Conservation (phyloP, 2,888 invertebrate genomes). For the Linnaemya vulpina region DNA sequence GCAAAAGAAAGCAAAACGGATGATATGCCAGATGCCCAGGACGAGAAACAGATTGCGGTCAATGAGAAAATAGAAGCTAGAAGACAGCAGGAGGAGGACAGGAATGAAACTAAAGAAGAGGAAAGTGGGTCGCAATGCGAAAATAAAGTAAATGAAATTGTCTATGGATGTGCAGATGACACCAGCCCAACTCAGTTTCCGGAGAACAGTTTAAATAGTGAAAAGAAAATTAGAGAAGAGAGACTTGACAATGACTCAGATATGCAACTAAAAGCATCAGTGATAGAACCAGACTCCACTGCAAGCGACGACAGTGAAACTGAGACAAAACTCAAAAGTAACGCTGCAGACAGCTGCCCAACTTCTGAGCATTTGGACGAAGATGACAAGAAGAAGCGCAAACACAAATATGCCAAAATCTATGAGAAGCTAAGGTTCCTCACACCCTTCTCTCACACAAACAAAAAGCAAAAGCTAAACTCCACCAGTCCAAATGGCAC, state of each 20-base stretch:
- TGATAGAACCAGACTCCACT: background rate
- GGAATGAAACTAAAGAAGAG: background rate
- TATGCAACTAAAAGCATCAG: background rate
- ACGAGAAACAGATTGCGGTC: background rate
- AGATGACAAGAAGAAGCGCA: slow-evolving; percentile 77
- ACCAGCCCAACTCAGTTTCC: background rate
- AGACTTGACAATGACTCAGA: background rate
- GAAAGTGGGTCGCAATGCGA: background rate
- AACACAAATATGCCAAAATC: slow-evolving; percentile 79
- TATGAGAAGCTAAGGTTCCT: slow-evolving; percentile 81
- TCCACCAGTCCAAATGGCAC: slow-evolving; percentile 46
- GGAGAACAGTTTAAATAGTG: background rate
- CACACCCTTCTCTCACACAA: slow-evolving; percentile 74
- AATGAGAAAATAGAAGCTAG: background rate
- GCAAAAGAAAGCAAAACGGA: background rate
- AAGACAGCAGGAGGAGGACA: background rate
- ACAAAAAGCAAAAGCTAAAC: slow-evolving; percentile 72
- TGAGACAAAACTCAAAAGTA: background rate
- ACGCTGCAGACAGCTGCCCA: background rate
- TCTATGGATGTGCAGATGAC: background rate
- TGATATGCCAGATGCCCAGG: background rate
- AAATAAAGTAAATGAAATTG: background rate
- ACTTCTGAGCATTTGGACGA: slow-evolving; percentile 34
- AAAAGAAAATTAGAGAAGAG: background rate
- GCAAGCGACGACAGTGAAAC: background rate